phyloP scores from a whole-genome alignment of 2,113 vertebrate genomes.

The Dunckerocampus dactyliophorus region DNA sequence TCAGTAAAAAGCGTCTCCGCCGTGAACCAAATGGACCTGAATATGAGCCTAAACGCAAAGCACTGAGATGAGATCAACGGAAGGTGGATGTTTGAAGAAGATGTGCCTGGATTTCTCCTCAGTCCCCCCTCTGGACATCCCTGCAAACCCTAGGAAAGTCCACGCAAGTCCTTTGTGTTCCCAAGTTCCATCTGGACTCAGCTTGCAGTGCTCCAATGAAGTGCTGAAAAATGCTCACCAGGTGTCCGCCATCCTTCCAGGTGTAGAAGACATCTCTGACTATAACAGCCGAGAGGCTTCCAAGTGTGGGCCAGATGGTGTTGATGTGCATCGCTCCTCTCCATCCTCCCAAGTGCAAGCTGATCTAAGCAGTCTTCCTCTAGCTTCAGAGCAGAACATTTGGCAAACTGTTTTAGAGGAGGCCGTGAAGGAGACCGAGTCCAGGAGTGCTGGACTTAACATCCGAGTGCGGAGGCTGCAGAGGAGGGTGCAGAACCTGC shows the following conservation, averaged over 20 bases:
- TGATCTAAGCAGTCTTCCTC: slow-evolving; percentile 34
- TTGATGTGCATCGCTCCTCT: slow-evolving; percentile 37
- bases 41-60: slow-evolving; percentile 30
- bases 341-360: slow-evolving; percentile 43
- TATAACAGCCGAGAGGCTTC: slow-evolving; percentile 63
- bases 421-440: slow-evolving; percentile 61
- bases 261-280: slow-evolving; percentile 62
- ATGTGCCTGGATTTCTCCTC: slow-evolving; percentile 76
- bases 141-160: slow-evolving; percentile 28
- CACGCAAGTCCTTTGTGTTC: slow-evolving; percentile 70
- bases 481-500: slow-evolving; percentile 79
- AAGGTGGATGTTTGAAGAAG: slow-evolving; percentile 71
- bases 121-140: slow-evolving; percentile 56
- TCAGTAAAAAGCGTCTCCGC: too few species aligned
- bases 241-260: slow-evolving; percentile 63
- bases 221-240: slow-evolving; percentile 45
- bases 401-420: slow-evolving; percentile 50
- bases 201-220: slow-evolving; percentile 61
- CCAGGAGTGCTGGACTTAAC: slow-evolving; percentile 75
- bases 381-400: slow-evolving; percentile 35
- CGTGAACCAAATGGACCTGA: too few species aligned
- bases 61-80: slow-evolving; percentile 70
- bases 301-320: slow-evolving; percentile 45
- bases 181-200: slow-evolving; percentile 65
- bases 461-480: slow-evolving; percentile 72